These are phyloP conservation scores for Schizopygopsis malacanthus DNA, from an alignment of 2,797 vertebrate species.

Conservation along the genomic window DNA sequence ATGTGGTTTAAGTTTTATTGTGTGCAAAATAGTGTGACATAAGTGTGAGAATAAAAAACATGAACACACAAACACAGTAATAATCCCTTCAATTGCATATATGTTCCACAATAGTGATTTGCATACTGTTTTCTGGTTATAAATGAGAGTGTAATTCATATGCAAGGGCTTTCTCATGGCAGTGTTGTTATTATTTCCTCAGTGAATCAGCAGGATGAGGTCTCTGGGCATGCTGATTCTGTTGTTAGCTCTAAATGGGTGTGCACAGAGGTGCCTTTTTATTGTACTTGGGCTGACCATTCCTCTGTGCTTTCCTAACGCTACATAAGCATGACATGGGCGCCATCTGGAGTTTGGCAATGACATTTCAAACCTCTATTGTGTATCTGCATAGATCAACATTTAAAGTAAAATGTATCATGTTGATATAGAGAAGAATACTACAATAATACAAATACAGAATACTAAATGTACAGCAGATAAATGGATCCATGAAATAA, in stretches of 20 bases:
- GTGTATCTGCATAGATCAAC: constrained; percentile 4
- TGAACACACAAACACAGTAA: background rate
- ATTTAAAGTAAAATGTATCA: constrained; percentile 1
- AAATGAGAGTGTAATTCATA: background rate
- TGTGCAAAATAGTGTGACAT: constrained; percentile 13
- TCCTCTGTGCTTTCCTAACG: background rate
- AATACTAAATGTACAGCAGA: constrained; percentile 35
- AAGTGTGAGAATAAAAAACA: background rate
- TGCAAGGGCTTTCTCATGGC: background rate
- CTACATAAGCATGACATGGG: background rate
- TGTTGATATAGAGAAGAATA: constrained; percentile 1
- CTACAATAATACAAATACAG: constrained; percentile 4
- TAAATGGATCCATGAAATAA: background rate
- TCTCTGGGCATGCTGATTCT: background rate
- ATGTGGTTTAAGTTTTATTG: constrained; percentile 23
- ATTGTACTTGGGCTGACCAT: background rate
- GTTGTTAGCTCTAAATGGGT: constrained; percentile 11
- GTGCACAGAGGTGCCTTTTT: background rate
- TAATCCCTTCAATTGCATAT: background rate
- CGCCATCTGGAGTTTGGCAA: constrained; percentile 16
- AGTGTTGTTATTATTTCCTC: constrained; percentile 10
- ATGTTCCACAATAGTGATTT: background rate
- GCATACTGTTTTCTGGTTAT: background rate
- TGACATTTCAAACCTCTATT: background rate
- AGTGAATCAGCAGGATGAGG: background rate